Conservation (phyloP, 2,113 vertebrate species). For the Paracanthobrama guichenoti region DNA sequence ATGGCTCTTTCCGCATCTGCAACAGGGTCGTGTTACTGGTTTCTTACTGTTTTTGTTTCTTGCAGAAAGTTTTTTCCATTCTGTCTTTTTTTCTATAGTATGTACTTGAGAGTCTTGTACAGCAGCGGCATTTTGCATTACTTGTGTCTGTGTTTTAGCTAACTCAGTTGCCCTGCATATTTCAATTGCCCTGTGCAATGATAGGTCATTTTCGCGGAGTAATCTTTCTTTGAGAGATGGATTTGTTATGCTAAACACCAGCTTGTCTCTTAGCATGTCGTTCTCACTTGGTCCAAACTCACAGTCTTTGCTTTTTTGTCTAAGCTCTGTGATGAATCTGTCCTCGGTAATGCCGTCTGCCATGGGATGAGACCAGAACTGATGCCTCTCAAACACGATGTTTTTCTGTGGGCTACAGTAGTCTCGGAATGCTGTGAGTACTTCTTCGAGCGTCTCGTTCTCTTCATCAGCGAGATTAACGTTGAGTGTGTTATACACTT, state of each 20-base stretch:
- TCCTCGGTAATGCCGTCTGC: not conserved
- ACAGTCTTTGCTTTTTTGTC: no score
- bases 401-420: no score
- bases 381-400: not conserved
- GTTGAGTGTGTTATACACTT: no score
- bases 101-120: not conserved
- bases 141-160: slow-evolving; percentile 42
- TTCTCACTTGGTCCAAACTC: slow-evolving; percentile 17
- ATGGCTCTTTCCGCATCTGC: slow-evolving; percentile 35
- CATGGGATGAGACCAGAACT: not conserved
- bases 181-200: slow-evolving; percentile 10
- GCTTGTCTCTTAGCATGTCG: slow-evolving; percentile 49
- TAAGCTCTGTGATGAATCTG: no score
- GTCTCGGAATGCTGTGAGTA: no score
- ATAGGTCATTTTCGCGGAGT: not conserved
- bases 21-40: not conserved
- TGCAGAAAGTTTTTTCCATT: not conserved
- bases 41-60: not conserved
- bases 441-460: no score
- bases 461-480: no score
- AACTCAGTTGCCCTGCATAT: slow-evolving; percentile 28
- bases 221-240: slow-evolving; percentile 35
- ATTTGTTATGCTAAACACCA: slow-evolving; percentile 46
- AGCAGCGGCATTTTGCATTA: not conserved
- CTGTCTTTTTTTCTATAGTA: not conserved